A percentile compares a stretch with the other conserved stretches of the same genome.
These are phyloP conservation scores for Oophaga pumilio DNA, from an alignment of 2,113 vertebrate genomes.

Conservation along the genomic window DNA sequence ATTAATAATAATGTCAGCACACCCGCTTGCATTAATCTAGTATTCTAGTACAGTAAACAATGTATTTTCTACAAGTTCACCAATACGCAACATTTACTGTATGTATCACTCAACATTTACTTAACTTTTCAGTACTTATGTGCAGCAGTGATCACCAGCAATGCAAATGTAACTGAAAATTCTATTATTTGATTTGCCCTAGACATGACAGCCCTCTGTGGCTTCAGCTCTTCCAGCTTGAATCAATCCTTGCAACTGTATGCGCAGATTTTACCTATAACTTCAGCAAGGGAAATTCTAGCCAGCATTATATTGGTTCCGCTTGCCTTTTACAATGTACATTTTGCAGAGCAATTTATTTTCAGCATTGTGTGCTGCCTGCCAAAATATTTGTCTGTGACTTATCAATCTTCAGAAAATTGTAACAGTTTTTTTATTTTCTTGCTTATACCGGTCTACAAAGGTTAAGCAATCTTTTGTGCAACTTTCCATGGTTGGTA, in stretches of 20 bases:
- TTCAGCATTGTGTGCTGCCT: constrained; percentile 36
- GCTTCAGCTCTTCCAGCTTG: not conserved
- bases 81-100: no score
- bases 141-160: not conserved
- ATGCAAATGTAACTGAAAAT: constrained; percentile 10
- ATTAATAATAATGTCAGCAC: no score
- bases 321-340: constrained; percentile 40
- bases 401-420: constrained; percentile 40
- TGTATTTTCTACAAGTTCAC: no score
- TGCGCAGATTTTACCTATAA: constrained; percentile 32
- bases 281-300: constrained; percentile 49
- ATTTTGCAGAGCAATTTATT: constrained; percentile 48
- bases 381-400: constrained; percentile 25
- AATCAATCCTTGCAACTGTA: constrained; percentile 39
- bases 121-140: not conserved
- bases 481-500: not conserved
- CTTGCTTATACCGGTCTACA: constrained; percentile 8
- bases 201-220: not conserved
- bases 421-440: not conserved
- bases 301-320: constrained; percentile 37
- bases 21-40: no score
- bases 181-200: constrained; percentile 1
- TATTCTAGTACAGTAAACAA: no score
- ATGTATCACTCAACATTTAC: not conserved
- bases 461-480: not conserved